phyloP scores from a whole-genome alignment of 2,888 invertebrate genomes.

The Sthenelais limicola region DNA sequence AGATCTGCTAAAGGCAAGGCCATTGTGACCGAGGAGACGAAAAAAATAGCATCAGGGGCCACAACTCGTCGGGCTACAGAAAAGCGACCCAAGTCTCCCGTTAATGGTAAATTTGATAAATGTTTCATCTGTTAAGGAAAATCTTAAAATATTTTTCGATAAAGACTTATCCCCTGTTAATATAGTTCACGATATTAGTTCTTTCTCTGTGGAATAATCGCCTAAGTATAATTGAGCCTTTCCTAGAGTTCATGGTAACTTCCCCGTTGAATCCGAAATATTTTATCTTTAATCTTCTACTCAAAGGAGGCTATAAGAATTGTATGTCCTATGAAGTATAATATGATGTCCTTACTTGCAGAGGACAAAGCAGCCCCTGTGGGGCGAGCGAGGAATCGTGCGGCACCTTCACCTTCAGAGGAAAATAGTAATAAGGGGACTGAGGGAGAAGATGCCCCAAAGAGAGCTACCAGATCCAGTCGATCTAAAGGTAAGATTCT shows the following conservation, averaged over 20 bases:
- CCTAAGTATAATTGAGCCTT: too few relatives aligned
- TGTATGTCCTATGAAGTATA: too few relatives aligned
- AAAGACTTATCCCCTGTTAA: too few relatives aligned
- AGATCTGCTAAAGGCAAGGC: background rate
- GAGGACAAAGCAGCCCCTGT: constrained; percentile 18
- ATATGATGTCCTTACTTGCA: background rate
- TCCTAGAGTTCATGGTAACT: too few relatives aligned
- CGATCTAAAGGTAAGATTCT: constrained; percentile 43
- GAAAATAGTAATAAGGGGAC: background rate
- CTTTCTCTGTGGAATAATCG: too few relatives aligned
- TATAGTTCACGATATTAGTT: too few relatives aligned
- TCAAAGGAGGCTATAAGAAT: too few relatives aligned
- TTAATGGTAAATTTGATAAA: too few relatives aligned
- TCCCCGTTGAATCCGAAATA: too few relatives aligned
- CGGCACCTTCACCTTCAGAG: background rate
- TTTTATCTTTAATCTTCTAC: too few relatives aligned
- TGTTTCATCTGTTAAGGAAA: too few relatives aligned
- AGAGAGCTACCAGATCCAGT: constrained; percentile 40
- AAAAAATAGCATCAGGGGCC: background rate
- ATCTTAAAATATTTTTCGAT: too few relatives aligned
- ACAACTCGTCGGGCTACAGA: constrained; percentile 4
- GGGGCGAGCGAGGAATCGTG: constrained; percentile 12
- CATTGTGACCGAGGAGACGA: background rate
- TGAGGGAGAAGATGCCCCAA: constrained; percentile 24
- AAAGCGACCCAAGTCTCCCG: constrained; percentile 35